Evolutionary conservation across 1,140 invertebrate genomes (phyloP).

Genomic region (Drosophila lini): DNA sequence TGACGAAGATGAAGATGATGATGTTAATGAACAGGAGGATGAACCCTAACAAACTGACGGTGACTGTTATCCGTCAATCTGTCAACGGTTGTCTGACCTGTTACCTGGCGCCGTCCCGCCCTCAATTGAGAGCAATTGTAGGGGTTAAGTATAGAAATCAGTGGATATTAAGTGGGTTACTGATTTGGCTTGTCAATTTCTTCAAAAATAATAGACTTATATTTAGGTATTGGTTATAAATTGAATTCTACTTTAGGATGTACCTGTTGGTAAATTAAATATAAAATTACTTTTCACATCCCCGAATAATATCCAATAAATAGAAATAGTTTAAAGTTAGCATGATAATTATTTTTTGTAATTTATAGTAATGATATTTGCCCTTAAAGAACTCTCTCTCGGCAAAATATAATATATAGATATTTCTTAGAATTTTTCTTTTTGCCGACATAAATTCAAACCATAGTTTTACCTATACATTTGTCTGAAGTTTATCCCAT

Average conservation of each 20-base stretch:
- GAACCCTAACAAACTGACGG: constrained; percentile 8
- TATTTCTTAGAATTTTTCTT: not conserved
- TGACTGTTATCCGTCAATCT: constrained; percentile 40
- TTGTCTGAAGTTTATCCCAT: not conserved
- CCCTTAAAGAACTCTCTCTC: not conserved
- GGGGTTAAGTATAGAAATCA: not conserved
- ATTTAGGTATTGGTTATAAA: not conserved
- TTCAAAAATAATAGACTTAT: not conserved
- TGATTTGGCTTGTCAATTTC: not conserved
- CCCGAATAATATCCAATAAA: not conserved
- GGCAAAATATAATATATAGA: not conserved
- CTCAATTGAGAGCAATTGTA: constrained; percentile 7
- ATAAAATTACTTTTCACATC: not conserved
- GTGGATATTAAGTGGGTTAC: not conserved
- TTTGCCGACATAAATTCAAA: not conserved
- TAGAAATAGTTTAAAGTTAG: not conserved
- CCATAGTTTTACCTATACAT: not conserved
- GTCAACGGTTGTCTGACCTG: constrained; percentile 31
- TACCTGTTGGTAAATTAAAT: not conserved
- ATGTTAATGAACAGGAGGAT: constrained; percentile 30
- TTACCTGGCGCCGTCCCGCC: constrained; percentile 2
- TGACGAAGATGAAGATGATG: constrained; percentile 1
- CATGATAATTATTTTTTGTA: not conserved
- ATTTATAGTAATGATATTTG: no score
- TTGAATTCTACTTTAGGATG: not conserved